phyloP scores from a whole-genome alignment of 2,888 invertebrate species.

The Pandemis corylana region DNA sequence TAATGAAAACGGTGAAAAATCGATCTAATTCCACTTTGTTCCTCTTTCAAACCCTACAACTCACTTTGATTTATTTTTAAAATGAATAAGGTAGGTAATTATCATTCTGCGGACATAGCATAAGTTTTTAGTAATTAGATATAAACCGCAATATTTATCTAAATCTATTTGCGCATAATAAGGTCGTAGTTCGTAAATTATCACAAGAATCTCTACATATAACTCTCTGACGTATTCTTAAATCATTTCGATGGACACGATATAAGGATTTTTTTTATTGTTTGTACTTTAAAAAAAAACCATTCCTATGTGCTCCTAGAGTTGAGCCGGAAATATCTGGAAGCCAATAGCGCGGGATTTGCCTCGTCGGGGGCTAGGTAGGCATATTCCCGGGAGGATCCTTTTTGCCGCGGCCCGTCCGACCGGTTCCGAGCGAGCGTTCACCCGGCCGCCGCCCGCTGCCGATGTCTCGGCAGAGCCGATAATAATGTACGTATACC shows the following conservation, averaged over 20 bases:
- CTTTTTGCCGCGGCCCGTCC: slow-evolving; percentile 66
- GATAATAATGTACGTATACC: slow-evolving; percentile 25
- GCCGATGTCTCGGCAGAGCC: slow-evolving; percentile 13
- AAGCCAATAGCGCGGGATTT: slow-evolving; percentile 53
- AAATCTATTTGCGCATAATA: too few relatives aligned
- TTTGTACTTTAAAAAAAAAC: too few relatives aligned
- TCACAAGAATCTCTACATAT: too few relatives aligned
- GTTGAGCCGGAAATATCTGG: slow-evolving; percentile 66
- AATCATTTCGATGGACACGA: too few relatives aligned
- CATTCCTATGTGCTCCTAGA: slow-evolving; percentile 18
- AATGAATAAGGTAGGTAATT: background rate
- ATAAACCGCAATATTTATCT: too few relatives aligned
- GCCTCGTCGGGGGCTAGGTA: slow-evolving; percentile 48
- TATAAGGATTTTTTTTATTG: too few relatives aligned
- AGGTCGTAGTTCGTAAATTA: too few relatives aligned
- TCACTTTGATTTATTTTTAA: background rate
- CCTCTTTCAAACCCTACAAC: background rate
- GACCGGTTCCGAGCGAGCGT: slow-evolving; percentile 79
- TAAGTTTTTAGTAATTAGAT: too few relatives aligned
- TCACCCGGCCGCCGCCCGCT: slow-evolving; percentile 71
- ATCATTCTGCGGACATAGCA: too few relatives aligned
- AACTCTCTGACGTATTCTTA: too few relatives aligned
- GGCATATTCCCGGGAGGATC: slow-evolving; percentile 73
- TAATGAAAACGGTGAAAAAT: background rate
- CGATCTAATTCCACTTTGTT: background rate